Base-by-base conservation (phyloP, 2,888 invertebrate genomes). In the Lochmaea crataegi region DNA sequence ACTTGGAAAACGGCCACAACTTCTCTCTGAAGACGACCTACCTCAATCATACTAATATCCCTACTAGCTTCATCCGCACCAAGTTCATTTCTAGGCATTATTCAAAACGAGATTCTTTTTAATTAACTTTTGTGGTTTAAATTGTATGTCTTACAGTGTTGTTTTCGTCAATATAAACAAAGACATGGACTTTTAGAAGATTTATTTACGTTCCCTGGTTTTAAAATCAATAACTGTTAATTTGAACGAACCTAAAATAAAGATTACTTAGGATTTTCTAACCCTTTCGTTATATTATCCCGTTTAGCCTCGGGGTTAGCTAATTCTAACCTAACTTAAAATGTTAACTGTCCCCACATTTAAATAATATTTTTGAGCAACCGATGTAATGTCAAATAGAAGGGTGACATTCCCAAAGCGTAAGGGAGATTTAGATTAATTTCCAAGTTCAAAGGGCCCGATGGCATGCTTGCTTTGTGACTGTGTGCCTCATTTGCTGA, bases 401-500 rank as follows among this genome's bases (percentile, higher is more conserved):
- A 77, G 79, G 80, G 75, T 77, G 80, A 79, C 79, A 78, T 79
- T 76, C 77, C 75, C 78, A 80, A 78, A 77, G 80, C 75, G 77
- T 75, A 70, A 74, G 80, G 82, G 81, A 80, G 80, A 81, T 82
- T 80, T 79, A 82, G 82, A 83, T 83, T 83, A 83, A 83, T 83
- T 83, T 80, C 78, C 77, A 81, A 83, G 84, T 84, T 84, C 84
- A 84, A 84, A 84, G 84, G 82, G 82, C 80, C 82, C 83, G 79
- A 80, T 80, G 80, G 82, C 81, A 81, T 83, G 82, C 83, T 82
- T 82, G 83, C 83, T 83, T 83, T 83, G 82, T 82, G 81, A 83
- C 83, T 83, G 76, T 80, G 82, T 81, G 84, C 82, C 81, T 84
- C 83, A 84, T 84, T 83, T 83, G 81, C 82, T 83, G 83, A 84